These are phyloP conservation scores for Nibea albiflora DNA, from an alignment of 2,113 vertebrate species.

Conservation along the genomic window DNA sequence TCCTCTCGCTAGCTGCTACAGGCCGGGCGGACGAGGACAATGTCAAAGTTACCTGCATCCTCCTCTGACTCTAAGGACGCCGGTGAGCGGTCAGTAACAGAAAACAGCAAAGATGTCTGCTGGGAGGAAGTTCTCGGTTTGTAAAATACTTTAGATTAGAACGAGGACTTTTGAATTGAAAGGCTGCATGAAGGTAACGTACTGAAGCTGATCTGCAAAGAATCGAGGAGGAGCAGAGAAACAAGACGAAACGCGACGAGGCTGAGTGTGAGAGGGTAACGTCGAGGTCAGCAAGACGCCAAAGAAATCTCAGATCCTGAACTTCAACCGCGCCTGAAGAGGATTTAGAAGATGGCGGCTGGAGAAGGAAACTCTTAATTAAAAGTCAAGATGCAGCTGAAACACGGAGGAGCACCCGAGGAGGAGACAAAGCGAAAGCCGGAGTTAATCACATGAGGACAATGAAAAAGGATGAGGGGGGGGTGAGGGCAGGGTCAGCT, in stretches of 20 bases:
- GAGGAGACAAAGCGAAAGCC: not conserved
- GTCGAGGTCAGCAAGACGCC: not conserved
- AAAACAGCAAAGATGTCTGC: constrained; percentile 7
- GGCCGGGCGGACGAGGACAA: constrained; percentile 43
- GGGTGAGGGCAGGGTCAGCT: constrained; percentile 7
- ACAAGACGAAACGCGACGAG: not conserved
- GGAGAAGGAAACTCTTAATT: not conserved
- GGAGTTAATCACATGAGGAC: constrained; percentile 25
- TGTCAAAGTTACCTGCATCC: constrained; percentile 44
- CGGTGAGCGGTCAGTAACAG: constrained; percentile 43
- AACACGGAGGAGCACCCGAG: not conserved
- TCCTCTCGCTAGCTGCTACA: constrained; percentile 47
- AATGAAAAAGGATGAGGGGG: constrained; percentile 14
- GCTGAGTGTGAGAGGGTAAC: not conserved
- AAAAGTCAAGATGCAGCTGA: constrained; percentile 1
- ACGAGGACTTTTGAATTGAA: not conserved
- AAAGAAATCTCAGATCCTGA: not conserved
- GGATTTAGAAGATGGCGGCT: not conserved
- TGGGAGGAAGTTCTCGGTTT: not conserved
- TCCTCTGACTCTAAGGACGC: constrained; percentile 36
- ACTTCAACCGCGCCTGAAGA: not conserved
- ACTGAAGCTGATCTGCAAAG: not conserved
- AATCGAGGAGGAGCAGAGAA: not conserved
- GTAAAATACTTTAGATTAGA: not conserved
- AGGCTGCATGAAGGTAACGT: not conserved